Evolutionary conservation across 2,888 invertebrate species (phyloP), one percentile per base, ranked within the genome.

Genomic region (Drymonia ruficornis): DNA sequence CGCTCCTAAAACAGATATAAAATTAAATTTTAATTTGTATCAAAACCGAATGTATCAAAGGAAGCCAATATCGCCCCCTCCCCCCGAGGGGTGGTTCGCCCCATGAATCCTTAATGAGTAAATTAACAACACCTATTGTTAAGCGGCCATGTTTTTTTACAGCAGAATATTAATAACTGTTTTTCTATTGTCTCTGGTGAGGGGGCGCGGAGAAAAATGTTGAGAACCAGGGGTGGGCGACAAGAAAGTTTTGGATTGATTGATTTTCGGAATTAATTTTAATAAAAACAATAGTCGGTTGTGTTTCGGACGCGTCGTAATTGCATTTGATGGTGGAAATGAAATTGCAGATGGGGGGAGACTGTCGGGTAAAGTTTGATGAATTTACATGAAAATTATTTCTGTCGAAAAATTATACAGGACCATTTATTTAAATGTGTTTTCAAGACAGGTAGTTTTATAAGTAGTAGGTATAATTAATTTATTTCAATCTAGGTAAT

Each of bases 91-190:
- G 70, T 58, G 61, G 61, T 68, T 77, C 86, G 76, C 89, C 89
- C 91, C 83, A 86, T 88, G 91, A 90, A 91, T 91, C 74, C 81
- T 78, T 91, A 92, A 91, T 89, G 90, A 92, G 86, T 81, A 86
- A 91, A 92, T 92, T 92, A 92, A 92, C 89, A 89, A 83, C 87
- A 90, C 86, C 91, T 89, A 92, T 92, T 92, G 92, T 92, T 86
- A 86, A 80, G 82, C 75, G 71, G 69, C 80, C 76, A 75, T 85
- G 84, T 89, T 91, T 91, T 91, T 91, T 86, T 81, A 82, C 73
- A 84, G 84, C 76, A 77, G 84, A 91, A 91, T 91, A 91, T 91
- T 91, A 91, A 92, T 91, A 89, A 86, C 85, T 84, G 83, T 82
- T 81, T 82, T 81, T 79, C 81, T 74, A 88, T 90, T 91, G 91